phyloP scores from a whole-genome alignment of 2,797 vertebrate genomes.

The Tadarida brasiliensis region DNA sequence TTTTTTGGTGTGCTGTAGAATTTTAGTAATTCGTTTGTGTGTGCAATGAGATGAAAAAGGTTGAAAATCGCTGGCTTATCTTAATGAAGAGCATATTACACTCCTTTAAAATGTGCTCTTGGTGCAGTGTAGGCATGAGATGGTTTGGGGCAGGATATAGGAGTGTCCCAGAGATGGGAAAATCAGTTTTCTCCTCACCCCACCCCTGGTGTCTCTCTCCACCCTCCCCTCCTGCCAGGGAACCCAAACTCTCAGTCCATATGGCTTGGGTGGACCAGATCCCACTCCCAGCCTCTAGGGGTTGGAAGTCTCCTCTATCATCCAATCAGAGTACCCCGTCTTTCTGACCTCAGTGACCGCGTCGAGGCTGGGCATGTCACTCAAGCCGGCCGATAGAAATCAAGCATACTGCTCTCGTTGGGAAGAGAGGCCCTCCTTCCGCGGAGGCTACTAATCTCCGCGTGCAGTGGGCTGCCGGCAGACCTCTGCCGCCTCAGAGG shows the following conservation, averaged over 20 bases:
- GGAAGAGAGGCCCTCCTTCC: neutral
- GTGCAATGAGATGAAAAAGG: too few relatives aligned
- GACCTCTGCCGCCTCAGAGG: neutral
- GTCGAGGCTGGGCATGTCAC: neutral
- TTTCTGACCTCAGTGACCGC: neutral
- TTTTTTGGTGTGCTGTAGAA: too few relatives aligned
- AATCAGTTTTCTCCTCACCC: neutral
- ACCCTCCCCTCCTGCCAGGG: neutral
- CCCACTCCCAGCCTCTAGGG: neutral
- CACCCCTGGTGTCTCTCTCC: neutral
- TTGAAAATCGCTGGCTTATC: neutral
- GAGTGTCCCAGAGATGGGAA: neutral
- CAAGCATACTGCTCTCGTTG: neutral
- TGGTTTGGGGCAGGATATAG: neutral
- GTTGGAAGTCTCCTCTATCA: neutral
- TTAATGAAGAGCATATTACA: neutral
- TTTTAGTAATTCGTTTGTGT: too few relatives aligned
- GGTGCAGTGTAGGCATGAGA: neutral
- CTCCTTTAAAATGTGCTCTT: neutral
- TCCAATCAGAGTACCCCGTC: neutral
- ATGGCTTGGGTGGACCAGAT: neutral
- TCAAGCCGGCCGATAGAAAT: neutral
- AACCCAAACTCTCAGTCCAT: neutral
- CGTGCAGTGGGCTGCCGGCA: neutral
- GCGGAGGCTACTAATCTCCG: neutral